Evolutionary conservation across 2,113 vertebrate genomes (phyloP), one percentile per base, ranked within the genome.

Genomic region (Thamnaconus septentrionalis): DNA sequence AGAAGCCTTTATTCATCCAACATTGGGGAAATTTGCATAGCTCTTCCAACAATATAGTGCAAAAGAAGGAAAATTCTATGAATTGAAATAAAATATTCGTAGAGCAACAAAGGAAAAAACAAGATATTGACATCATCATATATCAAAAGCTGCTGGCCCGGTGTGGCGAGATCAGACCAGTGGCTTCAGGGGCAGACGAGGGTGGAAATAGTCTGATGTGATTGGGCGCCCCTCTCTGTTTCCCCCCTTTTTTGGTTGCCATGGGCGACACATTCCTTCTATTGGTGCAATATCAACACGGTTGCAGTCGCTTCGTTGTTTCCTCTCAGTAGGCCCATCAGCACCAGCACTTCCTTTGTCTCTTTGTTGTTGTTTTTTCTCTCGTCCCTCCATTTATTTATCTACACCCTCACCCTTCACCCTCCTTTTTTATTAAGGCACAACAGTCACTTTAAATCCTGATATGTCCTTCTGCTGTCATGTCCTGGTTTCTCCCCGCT

Each of bases 221-320:
- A 87, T 83, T 86, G 66, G 82, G 61, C 69, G 64, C 18, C 59
- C 61, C 56, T 57, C 43, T 71, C 51, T 59, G 42, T 71, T 64
- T 53, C 50, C 66, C 56, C 7, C 57, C 61, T 64, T 82, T 73
- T 31, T 31, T 31, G 18, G 86, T 89, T 87, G 78, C 85, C 68
- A 76, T 51, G 84, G 79, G 81, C 63, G 76, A 87, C 76, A 80
- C 54, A 78, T 87, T 86, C 76, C 59, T 75, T 71, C 74, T 73
- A 56, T 66, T 81, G 73, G 80, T 80, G 80, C 66, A 83, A 80
- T 69, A 84, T 49, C 59, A 75, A 73, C 76, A 75, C 62, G 59
- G 67, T 82, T 39, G 18, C 62, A 71, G 53, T 41, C 45, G 41
- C 66, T 58, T 42, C 71, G 41, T 48, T 48, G 10, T 66, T 9